Evolutionary conservation across 2,797 vertebrate species (phyloP), one percentile per base, ranked within the genome.

Genomic region (Phrynocephalus guinanensis): DNA sequence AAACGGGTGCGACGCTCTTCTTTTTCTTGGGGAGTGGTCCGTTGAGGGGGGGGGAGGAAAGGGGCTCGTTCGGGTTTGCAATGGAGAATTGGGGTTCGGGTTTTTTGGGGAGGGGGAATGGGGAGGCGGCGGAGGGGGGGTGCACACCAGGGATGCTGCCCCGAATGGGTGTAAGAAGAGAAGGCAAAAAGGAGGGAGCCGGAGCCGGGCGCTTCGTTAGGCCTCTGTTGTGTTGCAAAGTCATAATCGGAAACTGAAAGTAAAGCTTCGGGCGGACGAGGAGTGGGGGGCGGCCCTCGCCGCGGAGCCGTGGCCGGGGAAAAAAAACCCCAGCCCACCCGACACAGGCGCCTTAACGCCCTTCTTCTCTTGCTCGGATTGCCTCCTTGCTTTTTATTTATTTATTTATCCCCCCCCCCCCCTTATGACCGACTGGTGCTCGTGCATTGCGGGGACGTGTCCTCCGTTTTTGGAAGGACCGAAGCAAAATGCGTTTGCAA

Each of bases 191-290:
- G 20, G 33, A 63, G 70, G 0, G 81, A 87, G 33, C 80, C 50
- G 85, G 44, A 81, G 85, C 81, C 44, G 26, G 28, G 38, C 33
- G 33, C 13, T 56, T 44, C 38, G 38, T 44, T n/a, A 52, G 82
- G 80, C 38, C 94, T 91, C 93, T 77, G 89, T 86, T 93, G 91
- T 3, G 38, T 96, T 96, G 96, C 96, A 94, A 88, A 91, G 96
- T 96, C 96, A 96, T 94, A 82, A 92, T 90, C 90, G 87, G 92
- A 94, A 96, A 95, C 87, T 93, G 95, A 95, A 95, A 95, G 89
- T 86, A 84, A 92, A 91, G 90, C 90, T 76, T 78, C 88, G 1
- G 50, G 66, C 8, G 26, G 73, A 18, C 28, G 16, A 77, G 16
- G 89, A 86, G 87, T 71, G 30, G 38, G 90, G 91, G 84, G 33